Conservation (phyloP, 1,140 invertebrate species). For the Plodia interpunctella region DNA sequence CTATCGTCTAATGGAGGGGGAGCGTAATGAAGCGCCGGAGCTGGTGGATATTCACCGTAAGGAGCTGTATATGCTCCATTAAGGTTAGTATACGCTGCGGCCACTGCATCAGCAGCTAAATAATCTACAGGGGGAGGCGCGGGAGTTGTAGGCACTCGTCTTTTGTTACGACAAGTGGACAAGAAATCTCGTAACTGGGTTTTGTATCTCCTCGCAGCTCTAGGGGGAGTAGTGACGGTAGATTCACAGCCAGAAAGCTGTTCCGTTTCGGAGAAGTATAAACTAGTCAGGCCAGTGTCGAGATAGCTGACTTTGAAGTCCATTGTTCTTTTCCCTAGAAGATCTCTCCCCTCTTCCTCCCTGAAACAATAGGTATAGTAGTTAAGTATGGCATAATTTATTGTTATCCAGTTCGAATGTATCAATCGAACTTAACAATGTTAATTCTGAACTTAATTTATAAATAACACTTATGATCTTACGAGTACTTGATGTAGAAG, state of each 20-base stretch:
- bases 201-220: conserved; percentile 92
- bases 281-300: conserved; percentile 92
- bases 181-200: conserved; percentile 94
- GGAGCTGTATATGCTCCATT: conserved; percentile 87
- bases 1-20: conserved; percentile 84
- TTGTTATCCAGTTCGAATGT: no score
- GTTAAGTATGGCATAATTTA: background rate
- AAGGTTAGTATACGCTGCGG: conserved; percentile 89
- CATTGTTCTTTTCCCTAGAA: conserved; percentile 97
- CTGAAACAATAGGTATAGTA: conserved; percentile 75
- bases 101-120: conserved; percentile 80
- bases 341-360: conserved; percentile 98
- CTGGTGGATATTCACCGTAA: conserved; percentile 77
- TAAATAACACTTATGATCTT: no score
- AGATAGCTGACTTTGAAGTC: conserved; percentile 99
- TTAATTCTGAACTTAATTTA: no score
- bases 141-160: conserved; percentile 82
- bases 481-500: no score
- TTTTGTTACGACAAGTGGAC: conserved; percentile 93
- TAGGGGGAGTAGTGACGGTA: conserved; percentile 81
- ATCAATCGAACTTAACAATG: no score
- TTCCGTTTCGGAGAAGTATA: conserved; percentile 92
- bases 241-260: conserved; percentile 82
- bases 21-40: conserved; percentile 84
- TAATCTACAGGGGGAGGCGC: conserved; percentile 70